A percentile compares a stretch with the other conserved stretches of the same genome.
Conservation (phyloP, 2,888 invertebrate species). For the Lepidocyrtoides sp. region DNA sequence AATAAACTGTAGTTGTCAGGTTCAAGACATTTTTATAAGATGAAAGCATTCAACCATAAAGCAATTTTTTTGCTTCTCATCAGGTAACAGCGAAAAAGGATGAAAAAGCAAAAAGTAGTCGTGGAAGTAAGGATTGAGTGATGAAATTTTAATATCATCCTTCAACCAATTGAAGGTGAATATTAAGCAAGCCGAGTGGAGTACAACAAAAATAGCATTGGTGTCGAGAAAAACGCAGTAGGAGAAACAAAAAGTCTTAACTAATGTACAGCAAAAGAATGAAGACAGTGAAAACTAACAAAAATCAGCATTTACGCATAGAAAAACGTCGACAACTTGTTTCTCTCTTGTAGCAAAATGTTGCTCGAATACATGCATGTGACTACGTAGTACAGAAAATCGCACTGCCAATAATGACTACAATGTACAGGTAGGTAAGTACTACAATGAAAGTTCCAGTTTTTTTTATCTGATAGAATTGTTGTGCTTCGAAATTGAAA, state of each 20-base stretch:
- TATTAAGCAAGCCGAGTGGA: conserved; percentile 80
- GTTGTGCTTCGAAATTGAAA: not conserved
- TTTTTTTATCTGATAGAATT: not conserved
- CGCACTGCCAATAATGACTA: too few species aligned
- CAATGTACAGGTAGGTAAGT: too few species aligned
- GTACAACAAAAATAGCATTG: conserved; percentile 46
- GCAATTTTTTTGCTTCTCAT: conserved; percentile 39
- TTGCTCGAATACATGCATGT: not conserved
- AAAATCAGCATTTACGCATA: not conserved
- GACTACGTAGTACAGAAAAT: too few species aligned
- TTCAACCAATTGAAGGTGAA: conserved; percentile 82
- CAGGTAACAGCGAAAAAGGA: not conserved
- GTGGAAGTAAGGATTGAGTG: conserved; percentile 83
- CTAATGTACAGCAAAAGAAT: not conserved
- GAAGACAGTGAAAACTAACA: not conserved
- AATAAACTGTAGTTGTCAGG: too few species aligned
- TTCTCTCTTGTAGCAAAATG: too few species aligned
- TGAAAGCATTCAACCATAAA: not conserved
- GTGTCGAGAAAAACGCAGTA: too few species aligned
- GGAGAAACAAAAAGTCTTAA: not conserved
- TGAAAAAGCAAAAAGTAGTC: conserved; percentile 63
- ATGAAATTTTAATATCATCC: conserved; percentile 85
- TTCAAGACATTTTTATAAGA: not conserved
- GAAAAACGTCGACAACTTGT: too few species aligned
- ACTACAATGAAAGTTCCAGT: not conserved